These are phyloP conservation scores for Illadopsis cleaveri DNA, from an alignment of 2,113 vertebrate genomes.

Conservation along the genomic window DNA sequence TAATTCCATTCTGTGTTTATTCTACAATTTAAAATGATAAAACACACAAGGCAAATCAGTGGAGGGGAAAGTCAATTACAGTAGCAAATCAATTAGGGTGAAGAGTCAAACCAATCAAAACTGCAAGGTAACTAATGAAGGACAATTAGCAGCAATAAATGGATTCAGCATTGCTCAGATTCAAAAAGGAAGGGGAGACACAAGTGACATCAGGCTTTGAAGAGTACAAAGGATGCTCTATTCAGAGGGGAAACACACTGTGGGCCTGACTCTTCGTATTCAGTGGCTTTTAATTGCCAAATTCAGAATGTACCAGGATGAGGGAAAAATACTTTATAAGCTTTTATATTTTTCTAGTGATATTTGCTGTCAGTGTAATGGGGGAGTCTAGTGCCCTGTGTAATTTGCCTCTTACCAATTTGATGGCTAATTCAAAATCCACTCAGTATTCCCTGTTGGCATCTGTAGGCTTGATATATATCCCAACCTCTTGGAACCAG, in stretches of 20 bases:
- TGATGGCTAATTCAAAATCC: neutral
- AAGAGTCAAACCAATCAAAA: constrained; percentile 66
- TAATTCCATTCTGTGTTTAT: constrained; percentile 55
- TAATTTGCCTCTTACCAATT: neutral
- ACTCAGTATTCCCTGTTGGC: neutral
- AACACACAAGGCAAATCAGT: constrained; percentile 41
- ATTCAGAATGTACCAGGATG: neutral
- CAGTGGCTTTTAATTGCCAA: neutral
- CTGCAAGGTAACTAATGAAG: constrained; percentile 61
- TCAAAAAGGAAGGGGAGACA: neutral
- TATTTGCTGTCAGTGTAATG: neutral
- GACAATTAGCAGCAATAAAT: constrained; percentile 57
- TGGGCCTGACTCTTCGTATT: neutral
- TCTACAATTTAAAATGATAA: constrained; percentile 38
- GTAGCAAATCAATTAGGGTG: constrained; percentile 64
- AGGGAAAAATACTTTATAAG: neutral
- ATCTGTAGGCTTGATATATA: neutral
- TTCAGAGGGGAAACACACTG: neutral
- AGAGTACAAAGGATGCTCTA: neutral
- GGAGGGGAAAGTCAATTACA: constrained; percentile 60
- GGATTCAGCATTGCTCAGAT: neutral
- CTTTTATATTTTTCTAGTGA: neutral
- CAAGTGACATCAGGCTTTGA: neutral
- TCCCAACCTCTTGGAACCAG: neutral
- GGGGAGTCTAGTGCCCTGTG: neutral